Evolutionary conservation across 1,140 invertebrate species (phyloP).

Genomic region (Sminthurides bifidus): DNA sequence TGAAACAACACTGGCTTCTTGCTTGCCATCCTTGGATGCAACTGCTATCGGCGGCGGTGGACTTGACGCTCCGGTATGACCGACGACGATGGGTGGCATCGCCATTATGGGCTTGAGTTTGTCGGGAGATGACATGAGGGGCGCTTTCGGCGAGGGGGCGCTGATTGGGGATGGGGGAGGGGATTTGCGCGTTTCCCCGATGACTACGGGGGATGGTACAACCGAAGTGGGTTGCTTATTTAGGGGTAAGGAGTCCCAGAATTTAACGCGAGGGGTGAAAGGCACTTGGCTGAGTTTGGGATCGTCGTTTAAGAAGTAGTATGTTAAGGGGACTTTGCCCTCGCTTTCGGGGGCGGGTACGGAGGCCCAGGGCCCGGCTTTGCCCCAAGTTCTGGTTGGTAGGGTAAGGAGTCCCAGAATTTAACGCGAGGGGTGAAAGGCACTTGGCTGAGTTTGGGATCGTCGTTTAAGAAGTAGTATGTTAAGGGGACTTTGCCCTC

Average conservation of each 20-base stretch:
- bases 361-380: neutral
- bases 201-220: neutral
- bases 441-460: neutral
- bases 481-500: neutral
- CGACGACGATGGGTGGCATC: neutral
- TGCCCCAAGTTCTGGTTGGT: neutral
- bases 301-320: neutral
- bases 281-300: neutral
- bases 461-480: neutral
- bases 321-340: no score
- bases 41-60: neutral
- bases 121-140: no score
- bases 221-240: neutral
- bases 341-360: neutral
- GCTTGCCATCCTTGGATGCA: neutral
- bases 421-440: neutral
- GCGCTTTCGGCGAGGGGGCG: no score
- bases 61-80: neutral
- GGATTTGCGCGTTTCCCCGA: neutral
- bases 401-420: conserved; percentile 1
- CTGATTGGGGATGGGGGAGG: neutral
- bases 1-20: no score
- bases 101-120: neutral
- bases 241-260: neutral
- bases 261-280: neutral